A percentile compares a stretch with the other conserved stretches of the same genome.
Evolutionary conservation across 2,797 vertebrate genomes (phyloP).

Genomic region (Tolypeutes matacus): DNA sequence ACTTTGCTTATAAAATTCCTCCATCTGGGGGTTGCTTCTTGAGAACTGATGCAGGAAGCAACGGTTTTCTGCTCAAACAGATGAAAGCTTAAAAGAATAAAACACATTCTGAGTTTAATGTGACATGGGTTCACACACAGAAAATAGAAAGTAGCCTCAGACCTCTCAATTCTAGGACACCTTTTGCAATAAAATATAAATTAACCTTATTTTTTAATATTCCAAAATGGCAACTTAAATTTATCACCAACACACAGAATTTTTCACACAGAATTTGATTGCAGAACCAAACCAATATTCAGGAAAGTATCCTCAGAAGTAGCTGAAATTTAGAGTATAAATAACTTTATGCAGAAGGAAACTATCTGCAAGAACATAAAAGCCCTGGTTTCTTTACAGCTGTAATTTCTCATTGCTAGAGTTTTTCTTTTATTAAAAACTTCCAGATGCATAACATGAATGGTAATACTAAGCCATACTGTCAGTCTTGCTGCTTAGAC

Average conservation of each 20-base stretch:
- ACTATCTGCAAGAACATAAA: conserved; percentile 58
- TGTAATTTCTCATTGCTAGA: conserved; percentile 54
- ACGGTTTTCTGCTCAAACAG: conserved; percentile 37
- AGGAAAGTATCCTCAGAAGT: conserved; percentile 47
- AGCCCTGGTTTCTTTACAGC: conserved; percentile 18
- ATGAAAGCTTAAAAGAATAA: conserved; percentile 53
- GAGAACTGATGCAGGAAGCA: conserved; percentile 31
- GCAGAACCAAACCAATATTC: conserved; percentile 44
- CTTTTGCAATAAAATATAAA: conserved; percentile 58
- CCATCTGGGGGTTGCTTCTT: conserved; percentile 55
- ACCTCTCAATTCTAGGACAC: conserved; percentile 32
- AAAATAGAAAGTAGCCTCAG: conserved; percentile 37
- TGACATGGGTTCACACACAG: background rate
- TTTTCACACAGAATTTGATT: conserved; percentile 46
- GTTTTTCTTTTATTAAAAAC: conserved; percentile 72
- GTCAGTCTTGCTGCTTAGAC: background rate
- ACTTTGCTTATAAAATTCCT: conserved; percentile 57
- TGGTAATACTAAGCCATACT: background rate
- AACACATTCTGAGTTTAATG: conserved; percentile 49
- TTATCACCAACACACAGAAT: conserved; percentile 1
- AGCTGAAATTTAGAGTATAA: conserved; percentile 63
- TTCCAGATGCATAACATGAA: conserved; percentile 60
- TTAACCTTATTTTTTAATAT: conserved; percentile 42
- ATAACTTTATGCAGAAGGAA: conserved; percentile 62
- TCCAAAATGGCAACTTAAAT: conserved; percentile 51